Evolutionary conservation across 2,797 vertebrate genomes (phyloP).

Genomic region (Melanogrammus aeglefinus): DNA sequence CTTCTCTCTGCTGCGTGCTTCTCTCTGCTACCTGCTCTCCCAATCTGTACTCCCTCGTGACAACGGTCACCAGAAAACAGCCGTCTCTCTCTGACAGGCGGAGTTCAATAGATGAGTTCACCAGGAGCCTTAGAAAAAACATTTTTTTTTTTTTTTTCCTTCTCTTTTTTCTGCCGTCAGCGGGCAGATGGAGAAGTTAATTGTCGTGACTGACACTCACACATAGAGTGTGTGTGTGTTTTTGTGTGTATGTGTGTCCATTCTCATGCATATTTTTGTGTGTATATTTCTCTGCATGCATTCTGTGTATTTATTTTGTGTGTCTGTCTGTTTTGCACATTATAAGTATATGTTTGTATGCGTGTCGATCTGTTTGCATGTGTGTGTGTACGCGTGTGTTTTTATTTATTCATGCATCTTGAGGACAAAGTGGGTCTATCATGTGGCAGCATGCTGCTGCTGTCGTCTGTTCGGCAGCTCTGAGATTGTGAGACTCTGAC

Average conservation of each 20-base stretch:
- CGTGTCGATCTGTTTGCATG: neutral
- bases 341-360: neutral
- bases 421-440: neutral
- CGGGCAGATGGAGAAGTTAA: too few relatives aligned
- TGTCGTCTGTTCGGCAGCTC: neutral
- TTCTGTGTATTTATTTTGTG: neutral
- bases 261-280: too few relatives aligned
- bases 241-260: too few relatives aligned
- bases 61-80: neutral
- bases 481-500: too few relatives aligned
- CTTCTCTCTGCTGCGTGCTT: too few relatives aligned
- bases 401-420: neutral
- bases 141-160: neutral
- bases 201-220: too few relatives aligned
- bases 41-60: too few relatives aligned
- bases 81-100: conserved; percentile 35
- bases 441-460: neutral
- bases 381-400: neutral
- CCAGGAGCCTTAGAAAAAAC: neutral
- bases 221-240: too few relatives aligned
- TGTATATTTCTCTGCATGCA: too few relatives aligned
- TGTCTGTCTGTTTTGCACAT: neutral
- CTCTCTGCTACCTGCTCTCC: too few relatives aligned
- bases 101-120: conserved; percentile 50
- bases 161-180: neutral